Percentiles rank a stretch among this genome's conserved stretches.
phyloP scores from a whole-genome alignment of 2,888 invertebrate species.

The Eledona agricola region DNA sequence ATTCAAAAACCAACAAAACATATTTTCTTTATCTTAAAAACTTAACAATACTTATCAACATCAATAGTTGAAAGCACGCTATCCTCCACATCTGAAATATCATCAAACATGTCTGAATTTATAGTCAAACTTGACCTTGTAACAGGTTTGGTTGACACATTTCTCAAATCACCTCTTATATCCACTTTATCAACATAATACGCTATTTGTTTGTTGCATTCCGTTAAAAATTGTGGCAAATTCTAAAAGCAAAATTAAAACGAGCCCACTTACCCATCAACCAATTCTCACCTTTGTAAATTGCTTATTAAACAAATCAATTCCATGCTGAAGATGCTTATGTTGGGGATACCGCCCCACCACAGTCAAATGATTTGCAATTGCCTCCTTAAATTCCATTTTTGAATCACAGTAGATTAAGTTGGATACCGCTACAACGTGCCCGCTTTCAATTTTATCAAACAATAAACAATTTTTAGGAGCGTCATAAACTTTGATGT shows the following conservation, averaged over 20 bases:
- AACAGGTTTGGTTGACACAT: constrained; percentile 1
- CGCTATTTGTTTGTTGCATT: constrained; percentile 50
- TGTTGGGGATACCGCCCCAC: constrained; percentile 72
- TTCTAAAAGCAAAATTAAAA: constrained; percentile 10
- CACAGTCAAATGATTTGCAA: constrained; percentile 70
- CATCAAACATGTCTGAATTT: constrained; percentile 37
- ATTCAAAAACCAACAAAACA: constrained; percentile 6
- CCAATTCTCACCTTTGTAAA: constrained; percentile 48
- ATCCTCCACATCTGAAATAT: constrained; percentile 53
- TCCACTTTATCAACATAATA: constrained; percentile 29
- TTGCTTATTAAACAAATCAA: constrained; percentile 62
- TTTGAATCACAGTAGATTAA: constrained; percentile 67
- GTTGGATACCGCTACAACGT: constrained; percentile 70
- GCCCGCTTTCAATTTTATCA: constrained; percentile 68
- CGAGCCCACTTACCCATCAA: too few species aligned
- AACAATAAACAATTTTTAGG: constrained; percentile 61
- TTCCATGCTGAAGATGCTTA: constrained; percentile 61
- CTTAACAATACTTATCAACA: constrained; percentile 50
- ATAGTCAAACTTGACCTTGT: constrained; percentile 5
- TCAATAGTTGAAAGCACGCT: constrained; percentile 56
- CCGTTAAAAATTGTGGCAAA: constrained; percentile 52
- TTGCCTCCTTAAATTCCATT: constrained; percentile 66
- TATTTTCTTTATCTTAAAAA: not conserved
- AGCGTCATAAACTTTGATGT: constrained; percentile 62
- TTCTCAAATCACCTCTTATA: not conserved